Evolutionary conservation across 2,113 vertebrate species (phyloP), one percentile per base, ranked within the genome.

Genomic region (Saccopteryx leptura): DNA sequence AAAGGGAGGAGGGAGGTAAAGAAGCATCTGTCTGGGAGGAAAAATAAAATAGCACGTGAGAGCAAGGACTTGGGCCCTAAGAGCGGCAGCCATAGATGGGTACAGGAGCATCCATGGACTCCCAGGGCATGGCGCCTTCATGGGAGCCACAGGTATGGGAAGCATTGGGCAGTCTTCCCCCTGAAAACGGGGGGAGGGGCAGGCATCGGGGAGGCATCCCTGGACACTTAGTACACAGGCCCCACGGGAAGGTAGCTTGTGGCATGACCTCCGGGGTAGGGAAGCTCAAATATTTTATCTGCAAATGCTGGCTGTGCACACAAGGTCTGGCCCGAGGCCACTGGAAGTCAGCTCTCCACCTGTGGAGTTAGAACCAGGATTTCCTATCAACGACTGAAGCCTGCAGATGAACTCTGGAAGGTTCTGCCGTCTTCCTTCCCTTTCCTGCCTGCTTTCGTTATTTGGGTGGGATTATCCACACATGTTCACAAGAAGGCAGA

Each of bases 71-170:
- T 11, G 63, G 54, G 14, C 7, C 5, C 31, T 66, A 15, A 10
- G 79, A 39, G 54, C 19, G 24, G 9, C 7, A 46, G 12, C 6
- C 46, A 10, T 0, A 26, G 60, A 4, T 0, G 18, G 39, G 28
- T 5, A 26, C 6, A n/a, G 3, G 46, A 3, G 2, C 26, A 21
- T 28, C 60, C 39, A 4, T 7, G 23, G 80, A 11, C 58, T 7
- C 61, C 24, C 1, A 0, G 52, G 65, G 39, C 1, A 2, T 0
- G 7, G 15, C 18, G 11, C 10, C 46, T 13, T 63, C 18, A 10
- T 18, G n/a, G 24, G 39, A 72, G 11, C 17, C 85, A 18, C 24
- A 26, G n/a, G 23, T 28, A 5, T 66, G 39, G n/a, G 61, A 69
- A 50, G 8, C 0, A 1, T n/a, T 65, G 75, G 19, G 7, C 8